phyloP scores from a whole-genome alignment of 2,113 vertebrate species.

The Lonchura striata region DNA sequence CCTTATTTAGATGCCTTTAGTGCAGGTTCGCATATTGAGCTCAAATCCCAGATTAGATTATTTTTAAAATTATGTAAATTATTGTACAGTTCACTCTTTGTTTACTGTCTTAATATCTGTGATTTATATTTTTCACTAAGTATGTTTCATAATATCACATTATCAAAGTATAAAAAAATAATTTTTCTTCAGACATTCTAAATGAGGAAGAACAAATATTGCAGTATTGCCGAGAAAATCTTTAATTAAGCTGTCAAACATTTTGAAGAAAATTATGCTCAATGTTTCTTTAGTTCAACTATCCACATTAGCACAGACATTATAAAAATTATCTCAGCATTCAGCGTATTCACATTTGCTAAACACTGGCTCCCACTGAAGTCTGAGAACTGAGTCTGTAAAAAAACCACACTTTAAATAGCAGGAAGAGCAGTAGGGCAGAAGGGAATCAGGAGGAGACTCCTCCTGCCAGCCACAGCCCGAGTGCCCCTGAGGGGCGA shows the following conservation, averaged over 20 bases:
- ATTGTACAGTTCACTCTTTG: not conserved
- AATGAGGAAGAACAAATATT: not conserved
- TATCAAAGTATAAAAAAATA: not conserved
- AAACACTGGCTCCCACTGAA: not conserved
- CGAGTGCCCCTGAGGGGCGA: not conserved
- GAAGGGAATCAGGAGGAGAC: not conserved
- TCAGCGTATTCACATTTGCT: not conserved
- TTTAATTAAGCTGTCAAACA: not conserved
- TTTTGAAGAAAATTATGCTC: not conserved
- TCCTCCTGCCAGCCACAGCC: not conserved
- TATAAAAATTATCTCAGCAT: not conserved
- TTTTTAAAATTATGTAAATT: not conserved
- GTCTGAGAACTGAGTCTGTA: not conserved
- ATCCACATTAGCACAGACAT: not conserved
- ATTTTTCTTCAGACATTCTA: not conserved
- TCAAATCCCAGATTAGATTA: not conserved
- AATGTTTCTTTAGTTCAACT: not conserved
- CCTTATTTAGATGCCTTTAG: not conserved
- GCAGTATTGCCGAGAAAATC: not conserved
- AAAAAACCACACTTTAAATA: not conserved
- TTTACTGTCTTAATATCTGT: no score
- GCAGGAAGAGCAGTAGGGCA: not conserved
- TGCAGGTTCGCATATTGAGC: not conserved
- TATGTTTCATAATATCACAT: not conserved
- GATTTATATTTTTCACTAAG: not conserved